Conservation (phyloP, 35 echinoderm and acorn worm genomes). For the Lytechinus variegatus region DNA sequence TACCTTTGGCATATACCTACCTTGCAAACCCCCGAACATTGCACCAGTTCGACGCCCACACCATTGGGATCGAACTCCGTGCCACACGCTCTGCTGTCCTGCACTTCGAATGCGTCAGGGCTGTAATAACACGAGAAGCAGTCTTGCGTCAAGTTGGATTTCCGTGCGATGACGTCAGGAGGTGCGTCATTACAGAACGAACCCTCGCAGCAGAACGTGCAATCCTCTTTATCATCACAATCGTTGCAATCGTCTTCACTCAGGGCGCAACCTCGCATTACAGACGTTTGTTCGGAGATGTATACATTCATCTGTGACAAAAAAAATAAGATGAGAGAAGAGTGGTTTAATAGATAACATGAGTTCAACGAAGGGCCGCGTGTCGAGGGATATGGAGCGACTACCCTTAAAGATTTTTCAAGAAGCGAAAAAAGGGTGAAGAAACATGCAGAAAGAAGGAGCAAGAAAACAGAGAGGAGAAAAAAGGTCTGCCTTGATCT, state of each 20-base stretch:
- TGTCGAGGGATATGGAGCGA: too few relatives aligned
- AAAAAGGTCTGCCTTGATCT: too few relatives aligned
- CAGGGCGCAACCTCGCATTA: not conserved
- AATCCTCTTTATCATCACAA: conserved; percentile 45
- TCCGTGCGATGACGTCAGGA: conserved; percentile 31
- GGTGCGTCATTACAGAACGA: conserved; percentile 44
- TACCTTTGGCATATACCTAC: not conserved
- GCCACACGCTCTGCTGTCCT: conserved; percentile 24
- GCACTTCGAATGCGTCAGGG: conserved; percentile 9
- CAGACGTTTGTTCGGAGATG: conserved; percentile 24
- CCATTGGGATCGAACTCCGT: not conserved
- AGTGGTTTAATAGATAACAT: too few relatives aligned
- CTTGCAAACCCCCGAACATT: conserved; percentile 37
- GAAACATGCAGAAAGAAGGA: too few relatives aligned
- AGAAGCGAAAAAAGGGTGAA: too few relatives aligned
- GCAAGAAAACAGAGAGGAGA: too few relatives aligned
- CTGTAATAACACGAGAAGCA: conserved; percentile 44
- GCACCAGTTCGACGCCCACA: not conserved
- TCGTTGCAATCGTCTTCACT: conserved; percentile 42
- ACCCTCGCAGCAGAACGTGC: conserved; percentile 24
- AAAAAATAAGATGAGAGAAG: not conserved
- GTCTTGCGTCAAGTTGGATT: conserved; percentile 31
- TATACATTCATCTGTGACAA: conserved; percentile 38
- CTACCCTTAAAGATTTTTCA: too few relatives aligned
- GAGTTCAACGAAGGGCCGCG: too few relatives aligned